Evolutionary conservation across 2,797 vertebrate species (phyloP), one percentile per base, ranked within the genome.

Genomic region (Cercopithecus mitis): DNA sequence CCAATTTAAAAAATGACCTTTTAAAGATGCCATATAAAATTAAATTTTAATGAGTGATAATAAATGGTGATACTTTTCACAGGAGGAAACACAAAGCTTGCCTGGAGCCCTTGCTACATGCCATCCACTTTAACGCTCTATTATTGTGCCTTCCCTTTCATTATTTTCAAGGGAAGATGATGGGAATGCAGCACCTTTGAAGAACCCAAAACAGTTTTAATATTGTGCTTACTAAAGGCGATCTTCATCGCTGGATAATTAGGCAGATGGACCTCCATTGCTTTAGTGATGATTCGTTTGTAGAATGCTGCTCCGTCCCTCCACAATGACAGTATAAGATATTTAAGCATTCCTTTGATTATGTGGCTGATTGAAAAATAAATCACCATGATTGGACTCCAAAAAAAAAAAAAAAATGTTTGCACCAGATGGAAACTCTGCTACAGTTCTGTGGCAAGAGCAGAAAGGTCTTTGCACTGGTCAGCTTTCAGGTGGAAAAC

Each of bases 11-110:
- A 98, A 98, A 96, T 95, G 95, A 98, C 97, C 98, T 98, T 98
- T 98, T 97, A 98, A 98, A 98, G 91, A 97, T 95, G 77, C 64
- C 97, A 81, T 95, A 58, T 96, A 88, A 98, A 98, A 98, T 98
- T 93, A 98, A 98, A 97, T 88, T 98, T 98, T 98, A 98, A 98
- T 97, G 96, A 98, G 80, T 61, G 57, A 73, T 98, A 97, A 98
- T 98, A 98, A 98, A 97, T 25, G 45, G 45, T 88, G 95, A 93
- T 95, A 33, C 84, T 96, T 98, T 79, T 93, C 92, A 89, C 95
- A 98, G 90, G 88, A 98, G 84, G 94, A 94, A 98, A 55, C 95
- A 47, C 67, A 97, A 0, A 72, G 64, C 30, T 94, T 95, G 95
- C 97, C 95, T 96, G 88, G 86, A 98, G 97, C 64, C 96, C 88